These are phyloP conservation scores for Cyrtodaria siliqua DNA, from an alignment of 2,888 invertebrate species.

Conservation along the genomic window DNA sequence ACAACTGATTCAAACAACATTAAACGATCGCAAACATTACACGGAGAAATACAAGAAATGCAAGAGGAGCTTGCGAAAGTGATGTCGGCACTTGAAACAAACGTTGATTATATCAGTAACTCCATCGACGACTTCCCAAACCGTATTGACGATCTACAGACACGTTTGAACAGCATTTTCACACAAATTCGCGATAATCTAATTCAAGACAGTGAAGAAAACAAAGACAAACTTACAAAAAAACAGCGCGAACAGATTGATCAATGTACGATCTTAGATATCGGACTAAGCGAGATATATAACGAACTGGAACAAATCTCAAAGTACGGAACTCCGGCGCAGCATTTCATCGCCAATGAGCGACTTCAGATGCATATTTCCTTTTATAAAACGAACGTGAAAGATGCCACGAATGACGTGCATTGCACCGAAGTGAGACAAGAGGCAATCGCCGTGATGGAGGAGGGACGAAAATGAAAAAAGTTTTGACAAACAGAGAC, in stretches of 20 bases:
- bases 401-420: background rate
- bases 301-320: background rate
- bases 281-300: background rate
- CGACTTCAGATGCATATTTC: background rate
- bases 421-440: slow-evolving; percentile 1
- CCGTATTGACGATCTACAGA: background rate
- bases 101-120: background rate
- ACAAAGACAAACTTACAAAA: background rate
- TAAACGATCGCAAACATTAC: too few species aligned
- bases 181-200: too few species aligned
- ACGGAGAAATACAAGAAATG: too few species aligned
- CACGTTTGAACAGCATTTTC: background rate
- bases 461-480: background rate
- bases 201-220: background rate
- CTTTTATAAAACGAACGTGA: background rate
- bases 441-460: slow-evolving; percentile 5
- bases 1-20: too few species aligned
- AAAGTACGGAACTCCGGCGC: slow-evolving; percentile 8
- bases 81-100: background rate
- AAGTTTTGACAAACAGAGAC: slow-evolving; percentile 1
- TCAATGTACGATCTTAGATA: background rate
- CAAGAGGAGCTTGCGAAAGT: too few species aligned
- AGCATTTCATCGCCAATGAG: slow-evolving; percentile 14
- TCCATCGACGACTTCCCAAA: background rate
- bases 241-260: background rate